phyloP scores from a whole-genome alignment of 2,888 invertebrate genomes.

The Sphaeridia pumilis region DNA sequence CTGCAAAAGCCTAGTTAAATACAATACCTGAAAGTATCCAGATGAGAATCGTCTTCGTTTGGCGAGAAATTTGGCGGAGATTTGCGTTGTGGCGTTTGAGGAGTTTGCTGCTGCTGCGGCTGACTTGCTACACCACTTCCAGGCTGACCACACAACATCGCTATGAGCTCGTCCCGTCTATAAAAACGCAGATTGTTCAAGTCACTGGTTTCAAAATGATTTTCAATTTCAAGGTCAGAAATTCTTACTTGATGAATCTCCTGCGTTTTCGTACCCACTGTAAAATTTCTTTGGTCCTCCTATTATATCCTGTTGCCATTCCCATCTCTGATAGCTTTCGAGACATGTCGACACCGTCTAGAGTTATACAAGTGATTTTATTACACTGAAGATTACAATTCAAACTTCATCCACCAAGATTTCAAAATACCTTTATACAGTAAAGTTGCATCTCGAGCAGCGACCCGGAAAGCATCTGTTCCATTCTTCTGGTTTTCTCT shows the following conservation, averaged over 20 bases:
- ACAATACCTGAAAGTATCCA: slow-evolving; percentile 15
- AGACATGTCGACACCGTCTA: slow-evolving; percentile 14
- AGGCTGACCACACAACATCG: slow-evolving; percentile 11
- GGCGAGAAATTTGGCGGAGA: slow-evolving; percentile 9
- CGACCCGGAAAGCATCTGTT: slow-evolving; percentile 29
- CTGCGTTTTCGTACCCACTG: slow-evolving; percentile 23
- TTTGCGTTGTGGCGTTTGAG: slow-evolving; percentile 13
- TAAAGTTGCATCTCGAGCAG: slow-evolving; percentile 30
- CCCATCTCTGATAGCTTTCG: slow-evolving; percentile 17
- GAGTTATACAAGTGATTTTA: neutral
- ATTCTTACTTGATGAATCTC: slow-evolving; percentile 15
- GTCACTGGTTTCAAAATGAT: neutral
- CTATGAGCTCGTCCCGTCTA: slow-evolving; percentile 16
- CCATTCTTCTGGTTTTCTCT: slow-evolving; percentile 18
- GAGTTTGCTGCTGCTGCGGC: slow-evolving; percentile 8
- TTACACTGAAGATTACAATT: neutral
- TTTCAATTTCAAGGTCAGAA: neutral
- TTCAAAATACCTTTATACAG: slow-evolving; percentile 28
- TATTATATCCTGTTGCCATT: slow-evolving; percentile 22
- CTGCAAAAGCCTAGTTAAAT: neutral
- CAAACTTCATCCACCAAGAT: neutral
- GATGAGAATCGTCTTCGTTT: slow-evolving; percentile 14
- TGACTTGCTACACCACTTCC: slow-evolving; percentile 2
- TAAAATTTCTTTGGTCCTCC: slow-evolving; percentile 24
- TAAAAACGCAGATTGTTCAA: neutral